Evolutionary conservation across 2,113 vertebrate species (phyloP).

Genomic region (Riparia riparia): DNA sequence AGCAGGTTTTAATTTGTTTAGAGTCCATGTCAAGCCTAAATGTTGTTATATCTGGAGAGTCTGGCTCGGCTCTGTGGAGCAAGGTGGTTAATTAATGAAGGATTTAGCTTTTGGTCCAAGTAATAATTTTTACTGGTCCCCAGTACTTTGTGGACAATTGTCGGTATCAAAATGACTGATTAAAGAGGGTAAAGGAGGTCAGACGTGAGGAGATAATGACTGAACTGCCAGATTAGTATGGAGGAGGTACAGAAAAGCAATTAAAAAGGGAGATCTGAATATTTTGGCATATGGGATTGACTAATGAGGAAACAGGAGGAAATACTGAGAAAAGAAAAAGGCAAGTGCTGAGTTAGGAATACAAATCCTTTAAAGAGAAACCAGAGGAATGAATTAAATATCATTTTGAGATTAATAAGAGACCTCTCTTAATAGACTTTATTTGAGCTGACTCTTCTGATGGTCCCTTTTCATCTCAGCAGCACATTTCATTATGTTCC

Average conservation of each 20-base stretch:
- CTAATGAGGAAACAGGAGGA: constrained; percentile 43
- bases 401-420: constrained; percentile 46
- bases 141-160: constrained; percentile 14
- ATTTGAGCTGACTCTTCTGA: constrained; percentile 10
- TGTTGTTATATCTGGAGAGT: neutral
- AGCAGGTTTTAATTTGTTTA: constrained; percentile 16
- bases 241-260: constrained; percentile 47
- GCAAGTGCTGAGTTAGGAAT: neutral
- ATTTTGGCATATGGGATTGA: constrained; percentile 8
- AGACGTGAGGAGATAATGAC: constrained; percentile 60
- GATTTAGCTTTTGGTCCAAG: constrained; percentile 41
- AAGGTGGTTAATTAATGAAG: constrained; percentile 56
- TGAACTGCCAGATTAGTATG: constrained; percentile 10
- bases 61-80: neutral
- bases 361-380: constrained; percentile 38
- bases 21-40: neutral
- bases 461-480: constrained; percentile 22
- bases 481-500: constrained; percentile 9
- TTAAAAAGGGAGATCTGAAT: constrained; percentile 53
- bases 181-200: constrained; percentile 34
- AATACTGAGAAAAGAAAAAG: neutral
- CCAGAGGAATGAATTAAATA: constrained; percentile 30
- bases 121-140: constrained; percentile 24
- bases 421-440: constrained; percentile 2
- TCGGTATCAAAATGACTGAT: constrained; percentile 36